Conservation (phyloP, 2,113 vertebrate genomes). For the Epinephelus fuscoguttatus region DNA sequence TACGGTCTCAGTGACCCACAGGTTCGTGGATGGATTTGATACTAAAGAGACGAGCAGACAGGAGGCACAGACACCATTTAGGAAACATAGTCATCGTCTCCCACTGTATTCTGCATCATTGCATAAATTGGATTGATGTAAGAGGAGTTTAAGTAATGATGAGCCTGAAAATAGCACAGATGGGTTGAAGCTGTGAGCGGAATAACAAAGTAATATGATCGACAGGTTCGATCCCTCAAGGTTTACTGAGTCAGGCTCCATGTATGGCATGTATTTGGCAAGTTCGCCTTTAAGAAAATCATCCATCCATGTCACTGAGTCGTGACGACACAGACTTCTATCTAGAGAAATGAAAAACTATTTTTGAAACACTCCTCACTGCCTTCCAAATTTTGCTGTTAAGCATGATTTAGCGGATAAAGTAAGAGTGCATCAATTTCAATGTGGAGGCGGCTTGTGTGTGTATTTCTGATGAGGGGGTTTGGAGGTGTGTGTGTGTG, state of each 20-base stretch:
- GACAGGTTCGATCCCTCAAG: conserved; percentile 56
- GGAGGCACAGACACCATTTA: conserved; percentile 13
- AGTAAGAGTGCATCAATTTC: conserved; percentile 49
- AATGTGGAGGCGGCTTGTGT: conserved; percentile 14
- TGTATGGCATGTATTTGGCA: conserved; percentile 47
- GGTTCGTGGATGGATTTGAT: conserved; percentile 36
- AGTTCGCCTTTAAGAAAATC: conserved; percentile 74
- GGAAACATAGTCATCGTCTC: conserved; percentile 23
- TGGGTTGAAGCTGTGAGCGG: not conserved
- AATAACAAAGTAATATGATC: conserved; percentile 43
- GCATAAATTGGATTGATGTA: conserved; percentile 27
- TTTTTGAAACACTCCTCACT: conserved; percentile 70
- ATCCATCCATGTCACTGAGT: conserved; percentile 73
- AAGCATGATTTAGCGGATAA: conserved; percentile 65
- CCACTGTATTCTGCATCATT: conserved; percentile 20
- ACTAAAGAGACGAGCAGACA: conserved; percentile 31
- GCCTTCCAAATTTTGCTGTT: conserved; percentile 64
- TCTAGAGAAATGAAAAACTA: conserved; percentile 75
- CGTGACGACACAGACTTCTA: conserved; percentile 72
- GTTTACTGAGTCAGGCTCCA: conserved; percentile 48
- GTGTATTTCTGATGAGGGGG: conserved; percentile 13
- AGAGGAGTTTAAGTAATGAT: conserved; percentile 23
- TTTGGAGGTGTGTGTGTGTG: conserved; percentile 23
- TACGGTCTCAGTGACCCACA: conserved; percentile 47
- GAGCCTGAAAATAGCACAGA: conserved; percentile 29